Conservation (phyloP, 2,888 invertebrate species). For the Phyllotreta striolata region DNA sequence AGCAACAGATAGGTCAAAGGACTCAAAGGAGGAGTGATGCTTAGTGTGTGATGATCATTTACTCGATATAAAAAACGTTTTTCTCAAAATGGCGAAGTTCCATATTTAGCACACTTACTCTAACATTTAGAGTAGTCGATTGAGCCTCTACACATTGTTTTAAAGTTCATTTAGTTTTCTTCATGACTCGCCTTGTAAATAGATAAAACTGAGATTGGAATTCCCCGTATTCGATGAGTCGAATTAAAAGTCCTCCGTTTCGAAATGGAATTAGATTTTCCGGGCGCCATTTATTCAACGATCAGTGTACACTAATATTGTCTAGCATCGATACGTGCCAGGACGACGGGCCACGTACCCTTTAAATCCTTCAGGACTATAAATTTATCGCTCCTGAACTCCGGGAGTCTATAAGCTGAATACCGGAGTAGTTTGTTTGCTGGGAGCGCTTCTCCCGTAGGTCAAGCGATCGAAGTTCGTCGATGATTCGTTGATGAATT, state of each 20-base stretch:
- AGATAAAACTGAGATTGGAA: no score
- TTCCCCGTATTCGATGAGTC: not conserved
- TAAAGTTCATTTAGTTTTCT: no score
- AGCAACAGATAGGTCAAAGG: no score
- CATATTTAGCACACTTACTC: no score
- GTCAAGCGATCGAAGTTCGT: no score
- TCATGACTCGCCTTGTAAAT: no score
- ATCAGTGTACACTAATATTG: slow-evolving; percentile 41
- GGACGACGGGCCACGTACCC: slow-evolving; percentile 38
- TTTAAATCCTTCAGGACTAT: slow-evolving; percentile 51
- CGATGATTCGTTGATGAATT: slow-evolving; percentile 30
- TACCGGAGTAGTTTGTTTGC: slow-evolving; percentile 53
- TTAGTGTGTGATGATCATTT: no score
- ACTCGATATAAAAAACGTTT: no score
- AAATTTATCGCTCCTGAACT: slow-evolving; percentile 53
- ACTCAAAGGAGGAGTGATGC: no score
- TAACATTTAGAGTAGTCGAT: no score
- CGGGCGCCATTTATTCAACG: slow-evolving; percentile 31
- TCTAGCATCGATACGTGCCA: slow-evolving; percentile 36
- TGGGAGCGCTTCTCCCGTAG: slow-evolving; percentile 44
- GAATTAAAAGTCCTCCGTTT: slow-evolving; percentile 16
- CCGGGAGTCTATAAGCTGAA: slow-evolving; percentile 45
- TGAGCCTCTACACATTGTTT: no score
- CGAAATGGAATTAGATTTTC: slow-evolving; percentile 27
- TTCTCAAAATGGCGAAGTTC: no score